Conservation (phyloP, 2,113 vertebrate genomes). For the Chiloscyllium plagiosum region DNA sequence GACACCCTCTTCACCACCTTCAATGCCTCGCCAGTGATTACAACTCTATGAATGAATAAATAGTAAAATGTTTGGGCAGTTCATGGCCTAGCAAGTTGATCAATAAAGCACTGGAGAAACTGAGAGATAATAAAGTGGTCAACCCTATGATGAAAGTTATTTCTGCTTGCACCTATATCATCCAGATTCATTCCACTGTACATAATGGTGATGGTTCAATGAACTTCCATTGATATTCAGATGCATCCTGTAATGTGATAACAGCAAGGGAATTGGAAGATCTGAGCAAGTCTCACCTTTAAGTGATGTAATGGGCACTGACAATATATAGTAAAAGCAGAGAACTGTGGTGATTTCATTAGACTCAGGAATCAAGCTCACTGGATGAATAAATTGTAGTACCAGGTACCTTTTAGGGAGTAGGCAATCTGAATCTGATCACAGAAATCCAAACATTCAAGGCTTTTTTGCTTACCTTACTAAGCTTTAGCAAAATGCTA, state of each 20-base stretch:
- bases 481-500: not conserved
- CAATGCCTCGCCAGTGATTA: not conserved
- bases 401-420: not conserved
- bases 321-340: slow-evolving; percentile 12
- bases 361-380: not conserved
- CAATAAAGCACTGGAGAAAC: not conserved
- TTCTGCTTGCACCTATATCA: not conserved
- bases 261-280: not conserved
- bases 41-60: not conserved
- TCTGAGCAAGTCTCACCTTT: slow-evolving; percentile 13
- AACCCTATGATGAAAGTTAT: not conserved
- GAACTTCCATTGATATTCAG: not conserved
- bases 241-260: not conserved
- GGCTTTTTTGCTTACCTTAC: not conserved
- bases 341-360: not conserved
- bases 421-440: not conserved
- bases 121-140: not conserved
- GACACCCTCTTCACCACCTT: not conserved
- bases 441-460: not conserved
- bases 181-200: not conserved
- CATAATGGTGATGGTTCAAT: not conserved
- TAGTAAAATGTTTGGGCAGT: not conserved
- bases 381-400: not conserved
- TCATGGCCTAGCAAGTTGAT: not conserved
- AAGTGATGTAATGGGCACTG: slow-evolving; percentile 3